Conservation (phyloP, 1,140 invertebrate species). For the Penaeus japonicus region DNA sequence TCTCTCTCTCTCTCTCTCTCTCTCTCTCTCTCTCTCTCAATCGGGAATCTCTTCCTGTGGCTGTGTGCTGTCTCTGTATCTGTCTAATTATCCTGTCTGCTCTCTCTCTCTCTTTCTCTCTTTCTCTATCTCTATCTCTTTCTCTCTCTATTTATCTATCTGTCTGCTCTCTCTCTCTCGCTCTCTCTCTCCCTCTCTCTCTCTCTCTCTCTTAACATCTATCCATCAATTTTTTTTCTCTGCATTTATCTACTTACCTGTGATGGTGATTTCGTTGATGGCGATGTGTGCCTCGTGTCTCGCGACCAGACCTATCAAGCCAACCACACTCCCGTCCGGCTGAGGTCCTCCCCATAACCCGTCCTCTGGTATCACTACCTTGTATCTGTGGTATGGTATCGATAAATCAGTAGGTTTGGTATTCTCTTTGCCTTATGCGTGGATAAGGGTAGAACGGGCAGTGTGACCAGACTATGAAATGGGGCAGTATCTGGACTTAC, state of each 20-base stretch:
- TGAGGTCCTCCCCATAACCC: conserved; percentile 18
- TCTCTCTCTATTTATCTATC: too few relatives aligned
- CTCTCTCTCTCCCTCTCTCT: too few relatives aligned
- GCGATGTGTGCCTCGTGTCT: conserved; percentile 1
- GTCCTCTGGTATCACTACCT: background rate
- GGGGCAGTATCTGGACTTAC: background rate
- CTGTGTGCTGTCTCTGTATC: too few relatives aligned
- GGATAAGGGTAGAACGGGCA: background rate
- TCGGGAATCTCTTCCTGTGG: too few relatives aligned
- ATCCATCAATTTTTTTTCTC: too few relatives aligned
- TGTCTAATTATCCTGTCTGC: too few relatives aligned
- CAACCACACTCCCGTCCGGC: background rate
- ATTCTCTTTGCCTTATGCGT: background rate
- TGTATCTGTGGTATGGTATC: background rate
- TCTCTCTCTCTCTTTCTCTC: too few relatives aligned
- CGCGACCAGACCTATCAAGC: background rate
- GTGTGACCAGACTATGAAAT: background rate
- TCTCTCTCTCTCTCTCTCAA: too few relatives aligned
- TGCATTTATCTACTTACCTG: background rate
- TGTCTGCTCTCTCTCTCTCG: too few relatives aligned
- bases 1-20: too few relatives aligned
- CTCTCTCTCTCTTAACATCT: too few relatives aligned
- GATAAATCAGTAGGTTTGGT: background rate
- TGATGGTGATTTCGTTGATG: conserved; percentile 25
- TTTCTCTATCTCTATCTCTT: too few relatives aligned